A percentile compares a stretch with the other conserved stretches of the same genome.
These are phyloP conservation scores for Neodon shergylaensis DNA, from an alignment of 2,113 vertebrate genomes.

Conservation along the genomic window DNA sequence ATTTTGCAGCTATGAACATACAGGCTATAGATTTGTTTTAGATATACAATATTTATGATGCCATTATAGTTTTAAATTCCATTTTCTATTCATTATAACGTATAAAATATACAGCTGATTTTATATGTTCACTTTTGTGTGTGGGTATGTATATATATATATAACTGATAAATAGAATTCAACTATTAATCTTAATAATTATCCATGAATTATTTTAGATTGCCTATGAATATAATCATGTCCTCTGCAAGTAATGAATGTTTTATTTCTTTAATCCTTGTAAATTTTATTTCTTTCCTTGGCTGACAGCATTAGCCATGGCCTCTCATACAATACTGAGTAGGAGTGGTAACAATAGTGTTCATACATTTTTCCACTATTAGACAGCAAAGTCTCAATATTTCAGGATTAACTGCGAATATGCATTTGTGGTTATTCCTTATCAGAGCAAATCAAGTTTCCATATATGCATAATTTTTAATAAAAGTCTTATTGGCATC, in stretches of 20 bases:
- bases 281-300: not conserved
- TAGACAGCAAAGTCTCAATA: not conserved
- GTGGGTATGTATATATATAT: not conserved
- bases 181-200: not conserved
- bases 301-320: not conserved
- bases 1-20: not conserved
- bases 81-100: not conserved
- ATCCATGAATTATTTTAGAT: not conserved
- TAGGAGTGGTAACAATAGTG: not conserved
- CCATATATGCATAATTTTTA: not conserved
- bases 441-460: conserved; percentile 31
- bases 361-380: not conserved
- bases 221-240: conserved; percentile 5
- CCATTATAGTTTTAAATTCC: not conserved
- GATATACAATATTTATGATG: not conserved
- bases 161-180: conserved; percentile 23
- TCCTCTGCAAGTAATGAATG: conserved; percentile 11
- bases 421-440: not conserved
- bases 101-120: conserved; percentile 11
- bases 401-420: not conserved
- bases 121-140: conserved; percentile 11
- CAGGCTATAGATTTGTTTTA: not conserved
- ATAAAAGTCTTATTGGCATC: not conserved
- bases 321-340: not conserved
- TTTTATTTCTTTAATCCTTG: not conserved